Evolutionary conservation across 2,113 vertebrate genomes (phyloP), one percentile per base, ranked within the genome.

Genomic region (Excalfactoria chinensis): DNA sequence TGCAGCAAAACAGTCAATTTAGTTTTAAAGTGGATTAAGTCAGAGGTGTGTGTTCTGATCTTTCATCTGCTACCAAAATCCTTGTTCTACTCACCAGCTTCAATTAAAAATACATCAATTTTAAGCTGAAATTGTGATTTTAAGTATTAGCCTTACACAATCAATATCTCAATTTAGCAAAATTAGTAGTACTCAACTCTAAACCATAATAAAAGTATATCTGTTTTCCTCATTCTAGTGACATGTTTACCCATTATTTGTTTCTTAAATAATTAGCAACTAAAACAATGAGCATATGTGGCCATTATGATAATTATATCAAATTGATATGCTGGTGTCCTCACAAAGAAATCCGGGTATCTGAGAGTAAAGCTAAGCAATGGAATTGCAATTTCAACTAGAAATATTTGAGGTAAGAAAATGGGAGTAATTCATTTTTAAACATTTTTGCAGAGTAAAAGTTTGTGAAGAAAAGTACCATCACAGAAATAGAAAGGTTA

Each of bases 201-300:
- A 80, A 77, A 17, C n/a, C 56, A 28, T 41, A 71, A 43, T 82
- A 80, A 92, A 79, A 92, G 14, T 28, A 69, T 7, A 72, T 9
- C 7, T 43, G 14, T 78, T 70, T 81, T 80, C 88, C 49, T 0
- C 11, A 82, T 51, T 34, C n/a, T 82, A 91, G 93, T 72, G 16
- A 74, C 95, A 92, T 84, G 59, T 92, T 95, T 90, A 56, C 9
- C 44, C 46, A 92, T 82, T 88, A 91, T 46, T 86, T 90, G 60
- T 90, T 97, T 91, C 96, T 92, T 89, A 93, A 97, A 97, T 93
- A 97, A 97, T 96, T 96, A 97, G 62, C 75, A 95, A 89, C 44
- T 89, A 84, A 96, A 96, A 95, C 93, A 96, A 94, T 94, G 95
- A 93, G 94, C 95, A 95, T 96, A 97, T 93, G 95, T 79, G 53